phyloP scores from a whole-genome alignment of 1,140 invertebrate species.

The Euglossa dilemma region DNA sequence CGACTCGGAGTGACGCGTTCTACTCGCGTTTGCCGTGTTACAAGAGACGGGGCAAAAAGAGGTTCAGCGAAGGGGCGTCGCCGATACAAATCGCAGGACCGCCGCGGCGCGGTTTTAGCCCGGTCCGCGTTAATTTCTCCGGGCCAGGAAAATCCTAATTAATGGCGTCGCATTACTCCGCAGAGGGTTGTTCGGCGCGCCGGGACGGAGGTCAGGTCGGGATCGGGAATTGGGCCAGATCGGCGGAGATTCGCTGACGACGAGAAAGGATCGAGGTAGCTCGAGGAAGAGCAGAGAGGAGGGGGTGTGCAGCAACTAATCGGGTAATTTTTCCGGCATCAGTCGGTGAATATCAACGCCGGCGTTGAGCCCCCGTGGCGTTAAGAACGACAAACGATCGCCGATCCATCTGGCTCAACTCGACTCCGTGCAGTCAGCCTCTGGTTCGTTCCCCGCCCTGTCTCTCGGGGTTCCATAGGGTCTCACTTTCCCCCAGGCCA shows the following conservation, averaged over 20 bases:
- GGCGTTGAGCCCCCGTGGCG: constrained; percentile 74
- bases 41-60: not conserved
- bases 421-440: constrained; percentile 70
- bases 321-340: constrained; percentile 81
- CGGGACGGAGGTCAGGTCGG: constrained; percentile 7
- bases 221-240: constrained; percentile 45
- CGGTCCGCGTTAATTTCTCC: constrained; percentile 66
- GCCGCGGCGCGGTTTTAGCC: constrained; percentile 54
- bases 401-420: constrained; percentile 81
- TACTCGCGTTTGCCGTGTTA: not conserved
- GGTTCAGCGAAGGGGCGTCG: not conserved
- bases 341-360: constrained; percentile 81
- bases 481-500: not conserved
- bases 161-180: constrained; percentile 65
- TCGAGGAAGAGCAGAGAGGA: not conserved
- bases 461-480: not conserved
- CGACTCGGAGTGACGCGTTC: too few species aligned
- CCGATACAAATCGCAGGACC: constrained; percentile 57
- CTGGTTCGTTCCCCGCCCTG: not conserved
- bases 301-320: constrained; percentile 72
- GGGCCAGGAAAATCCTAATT: constrained; percentile 69
- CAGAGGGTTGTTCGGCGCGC: constrained; percentile 15
- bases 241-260: constrained; percentile 29
- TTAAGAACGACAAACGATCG: constrained; percentile 82
- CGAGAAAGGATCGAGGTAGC: constrained; percentile 48